These are phyloP conservation scores for Otocyon megalotis DNA, from an alignment of 2,113 vertebrate genomes.

Conservation along the genomic window DNA sequence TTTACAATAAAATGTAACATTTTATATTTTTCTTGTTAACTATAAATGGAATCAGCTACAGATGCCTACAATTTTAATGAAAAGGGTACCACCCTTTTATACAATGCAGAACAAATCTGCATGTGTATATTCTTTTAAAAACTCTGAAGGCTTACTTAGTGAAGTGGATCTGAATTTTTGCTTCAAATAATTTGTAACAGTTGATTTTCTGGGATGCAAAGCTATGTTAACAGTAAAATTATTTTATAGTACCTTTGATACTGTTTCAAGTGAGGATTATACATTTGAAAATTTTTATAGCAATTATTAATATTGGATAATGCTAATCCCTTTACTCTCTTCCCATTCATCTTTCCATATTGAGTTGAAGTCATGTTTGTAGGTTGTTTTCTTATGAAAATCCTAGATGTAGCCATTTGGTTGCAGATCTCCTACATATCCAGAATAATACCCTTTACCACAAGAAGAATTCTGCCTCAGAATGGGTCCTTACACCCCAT, in stretches of 20 bases:
- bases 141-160: neutral
- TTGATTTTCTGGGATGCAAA: slow-evolving; percentile 50
- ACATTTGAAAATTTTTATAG: slow-evolving; percentile 43
- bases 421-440: neutral
- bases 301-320: slow-evolving; percentile 23
- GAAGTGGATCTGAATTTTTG: slow-evolving; percentile 58
- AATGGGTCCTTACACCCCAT: neutral
- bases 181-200: slow-evolving; percentile 24
- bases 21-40: slow-evolving; percentile 59
- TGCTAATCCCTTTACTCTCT: neutral
- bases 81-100: neutral
- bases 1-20: slow-evolving; percentile 55
- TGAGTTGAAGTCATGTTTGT: slow-evolving; percentile 30
- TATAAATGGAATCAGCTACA: slow-evolving; percentile 28
- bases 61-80: slow-evolving; percentile 25
- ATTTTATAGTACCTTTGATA: slow-evolving; percentile 55
- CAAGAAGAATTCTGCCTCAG: neutral
- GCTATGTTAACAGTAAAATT: slow-evolving; percentile 9
- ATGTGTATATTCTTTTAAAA: slow-evolving; percentile 16
- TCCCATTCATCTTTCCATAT: slow-evolving; percentile 30
- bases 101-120: slow-evolving; percentile 20
- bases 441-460: neutral
- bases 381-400: slow-evolving; percentile 15
- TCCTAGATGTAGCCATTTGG: neutral
- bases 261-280: slow-evolving; percentile 69